These are phyloP conservation scores for Eciton burchellii DNA, from an alignment of 1,140 invertebrate species.

Conservation along the genomic window DNA sequence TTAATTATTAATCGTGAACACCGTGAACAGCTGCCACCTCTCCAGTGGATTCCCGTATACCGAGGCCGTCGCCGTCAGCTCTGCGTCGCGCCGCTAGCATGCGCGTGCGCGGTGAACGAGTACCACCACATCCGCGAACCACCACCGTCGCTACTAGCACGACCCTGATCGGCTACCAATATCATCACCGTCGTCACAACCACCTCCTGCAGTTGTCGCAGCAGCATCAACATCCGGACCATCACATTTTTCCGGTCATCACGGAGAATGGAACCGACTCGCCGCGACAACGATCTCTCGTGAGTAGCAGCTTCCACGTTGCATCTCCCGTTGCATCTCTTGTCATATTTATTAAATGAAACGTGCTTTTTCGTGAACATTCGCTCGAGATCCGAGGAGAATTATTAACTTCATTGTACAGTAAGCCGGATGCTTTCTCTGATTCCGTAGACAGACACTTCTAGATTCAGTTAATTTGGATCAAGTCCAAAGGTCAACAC, in stretches of 20 bases:
- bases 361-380: too few relatives aligned
- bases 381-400: too few relatives aligned
- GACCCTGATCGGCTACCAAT: slow-evolving; percentile 78
- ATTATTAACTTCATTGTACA: too few relatives aligned
- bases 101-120: slow-evolving; percentile 81
- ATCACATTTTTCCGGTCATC: slow-evolving; percentile 80
- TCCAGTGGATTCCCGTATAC: slow-evolving; percentile 79
- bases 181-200: slow-evolving; percentile 73
- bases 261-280: slow-evolving; percentile 81
- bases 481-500: too few relatives aligned
- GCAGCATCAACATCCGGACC: slow-evolving; percentile 69
- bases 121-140: slow-evolving; percentile 61
- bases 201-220: slow-evolving; percentile 70
- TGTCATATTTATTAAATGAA: too few relatives aligned
- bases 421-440: too few relatives aligned
- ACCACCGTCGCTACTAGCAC: slow-evolving; percentile 71
- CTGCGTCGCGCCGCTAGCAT: slow-evolving; percentile 84
- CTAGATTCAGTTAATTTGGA: too few relatives aligned
- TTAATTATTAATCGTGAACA: slow-evolving; percentile 31
- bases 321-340: not conserved
- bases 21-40: slow-evolving; percentile 36
- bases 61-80: slow-evolving; percentile 81
- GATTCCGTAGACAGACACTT: too few relatives aligned
- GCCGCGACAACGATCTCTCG: slow-evolving; percentile 79
- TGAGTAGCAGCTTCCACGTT: slow-evolving; percentile 61